These are phyloP conservation scores for Heterotilapia buettikoferi DNA, from an alignment of 2,113 vertebrate species.

Conservation along the genomic window DNA sequence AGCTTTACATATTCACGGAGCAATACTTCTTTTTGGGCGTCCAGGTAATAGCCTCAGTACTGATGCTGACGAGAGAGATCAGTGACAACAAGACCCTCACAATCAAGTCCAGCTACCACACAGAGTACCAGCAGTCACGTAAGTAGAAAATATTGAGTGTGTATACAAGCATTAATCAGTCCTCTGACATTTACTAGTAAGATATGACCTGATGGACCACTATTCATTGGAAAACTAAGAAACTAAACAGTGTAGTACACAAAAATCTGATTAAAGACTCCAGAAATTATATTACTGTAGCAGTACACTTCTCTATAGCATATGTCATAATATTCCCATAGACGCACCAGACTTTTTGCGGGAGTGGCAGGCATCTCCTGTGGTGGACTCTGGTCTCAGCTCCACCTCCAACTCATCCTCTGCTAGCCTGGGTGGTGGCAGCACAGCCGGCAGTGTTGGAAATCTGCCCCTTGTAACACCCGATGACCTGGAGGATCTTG, in stretches of 20 bases:
- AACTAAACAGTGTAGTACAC: background rate
- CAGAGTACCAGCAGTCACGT: constrained; percentile 91
- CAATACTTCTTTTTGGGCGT: background rate
- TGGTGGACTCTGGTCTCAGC: constrained; percentile 91
- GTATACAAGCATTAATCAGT: background rate
- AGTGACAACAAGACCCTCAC: constrained; percentile 92
- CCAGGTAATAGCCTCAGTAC: constrained; percentile 86
- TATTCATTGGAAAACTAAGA: background rate
- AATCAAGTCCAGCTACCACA: constrained; percentile 84
- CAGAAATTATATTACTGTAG: background rate
- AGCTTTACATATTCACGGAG: background rate
- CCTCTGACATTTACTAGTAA: background rate
- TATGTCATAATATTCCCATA: constrained; percentile 25
- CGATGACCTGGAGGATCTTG: constrained; percentile 89
- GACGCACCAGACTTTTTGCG: constrained; percentile 92
- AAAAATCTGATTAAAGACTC: background rate
- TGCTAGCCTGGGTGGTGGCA: constrained; percentile 81
- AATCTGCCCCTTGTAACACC: constrained; percentile 91
- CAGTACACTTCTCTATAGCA: background rate
- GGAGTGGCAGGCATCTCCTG: constrained; percentile 89
- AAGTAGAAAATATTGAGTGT: constrained; percentile 12
- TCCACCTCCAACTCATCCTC: constrained; percentile 96
- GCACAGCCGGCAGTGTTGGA: constrained; percentile 83
- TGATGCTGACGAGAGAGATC: constrained; percentile 92
- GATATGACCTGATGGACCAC: background rate